Base-by-base conservation (phyloP, 2,888 invertebrate species). In the Papilio demoleus region DNA sequence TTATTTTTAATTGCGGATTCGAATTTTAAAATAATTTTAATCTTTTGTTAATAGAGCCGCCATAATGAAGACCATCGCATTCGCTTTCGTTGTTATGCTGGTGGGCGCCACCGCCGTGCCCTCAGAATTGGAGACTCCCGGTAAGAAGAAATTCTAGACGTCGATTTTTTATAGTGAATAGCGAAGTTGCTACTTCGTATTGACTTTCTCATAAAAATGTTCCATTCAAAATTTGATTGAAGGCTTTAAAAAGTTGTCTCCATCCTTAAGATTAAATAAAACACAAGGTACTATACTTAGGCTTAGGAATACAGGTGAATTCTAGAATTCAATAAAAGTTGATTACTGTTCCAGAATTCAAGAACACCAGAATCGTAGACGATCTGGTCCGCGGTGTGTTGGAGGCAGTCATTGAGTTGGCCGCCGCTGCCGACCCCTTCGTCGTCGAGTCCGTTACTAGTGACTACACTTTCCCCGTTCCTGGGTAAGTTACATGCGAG, bases 61-160 rank as follows among this genome's bases (percentile, higher is more conserved):
- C 66, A 84, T 75, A 67, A 88, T 87, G 87, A 85, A 80, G 72
- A 34, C 56, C 19, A 19, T 81, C 38, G 71, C 72, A 0, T 19
- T 83, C 62, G 73, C 72, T 5, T 74, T 86, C 8, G 72, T 79
- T 11, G 68, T 80, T 2, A 71, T 87, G 11, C 42, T 86, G 11
- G 83, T 76, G 2, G 76, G 83, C 36, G 78, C 76, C 22, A 74
- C 70, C 45, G 84, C 82, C n/a, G 17, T 77, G 12, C 79, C 78
- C 19, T 71, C 68, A 34, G n/a, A 40, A n/a, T 24, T 66, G 19
- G 45, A 27, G 40, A 12, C 50, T 17, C 50, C 8, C 14, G 62
- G 71, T 70, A 61, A 60, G 70, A 56, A n/a, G n/a, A 27, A 27
- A 63, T 53, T 59, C 67, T 38, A 9, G 42, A 24, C 36, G 19